A percentile compares a stretch with the other conserved stretches of the same genome.
phyloP scores from a whole-genome alignment of 2,797 vertebrate species.

The Coregonus ussuriensis region DNA sequence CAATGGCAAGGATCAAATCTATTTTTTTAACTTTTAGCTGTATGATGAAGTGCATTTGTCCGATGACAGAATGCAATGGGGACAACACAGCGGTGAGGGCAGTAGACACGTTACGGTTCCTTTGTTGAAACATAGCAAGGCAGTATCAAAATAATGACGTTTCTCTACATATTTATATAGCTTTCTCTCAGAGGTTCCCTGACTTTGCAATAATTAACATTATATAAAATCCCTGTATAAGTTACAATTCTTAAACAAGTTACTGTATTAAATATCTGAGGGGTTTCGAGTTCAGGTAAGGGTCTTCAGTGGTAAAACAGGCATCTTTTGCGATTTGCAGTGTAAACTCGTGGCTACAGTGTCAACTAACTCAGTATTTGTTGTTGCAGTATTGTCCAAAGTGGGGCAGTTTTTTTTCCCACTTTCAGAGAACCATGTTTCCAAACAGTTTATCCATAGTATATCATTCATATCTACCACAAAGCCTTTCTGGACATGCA shows the following conservation, averaged over 20 bases:
- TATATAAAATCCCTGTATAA: neutral
- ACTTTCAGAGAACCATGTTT: conserved; percentile 19
- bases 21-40: neutral
- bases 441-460: conserved; percentile 22
- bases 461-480: neutral
- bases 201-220: neutral
- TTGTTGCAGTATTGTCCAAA: neutral
- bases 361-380: conserved; percentile 57
- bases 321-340: conserved; percentile 1
- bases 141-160: conserved; percentile 17
- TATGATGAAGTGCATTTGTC: neutral
- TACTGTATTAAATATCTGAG: neutral
- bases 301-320: conserved; percentile 12
- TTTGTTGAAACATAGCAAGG: conserved; percentile 22
- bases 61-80: neutral
- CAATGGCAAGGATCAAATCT: conserved; percentile 35
- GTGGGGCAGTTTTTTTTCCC: conserved; percentile 20
- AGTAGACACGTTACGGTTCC: neutral
- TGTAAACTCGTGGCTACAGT: conserved; percentile 44
- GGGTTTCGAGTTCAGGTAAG: conserved; percentile 14
- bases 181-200: neutral
- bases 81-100: neutral
- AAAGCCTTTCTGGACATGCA: conserved; percentile 18
- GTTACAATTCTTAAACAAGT: neutral
- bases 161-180: conserved; percentile 12